Evolutionary conservation across 2,888 invertebrate genomes (phyloP).

Genomic region (Venusia cambrica): DNA sequence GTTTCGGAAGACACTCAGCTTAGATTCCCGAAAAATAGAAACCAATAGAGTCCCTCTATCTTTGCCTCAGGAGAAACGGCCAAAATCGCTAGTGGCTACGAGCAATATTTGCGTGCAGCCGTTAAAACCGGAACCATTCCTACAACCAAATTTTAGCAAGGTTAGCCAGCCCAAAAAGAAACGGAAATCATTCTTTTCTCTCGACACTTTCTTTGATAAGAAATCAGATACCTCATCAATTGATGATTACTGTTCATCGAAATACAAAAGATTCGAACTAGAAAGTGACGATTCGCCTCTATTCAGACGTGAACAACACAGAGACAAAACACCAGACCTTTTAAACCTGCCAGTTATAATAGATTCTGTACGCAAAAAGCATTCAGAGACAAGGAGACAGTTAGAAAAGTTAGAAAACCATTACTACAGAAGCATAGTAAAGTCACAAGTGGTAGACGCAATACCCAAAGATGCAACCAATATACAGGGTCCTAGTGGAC

Average conservation of each 20-base stretch:
- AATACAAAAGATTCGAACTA: conserved; percentile 75
- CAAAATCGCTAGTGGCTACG: conserved; percentile 71
- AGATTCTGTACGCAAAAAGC: conserved; percentile 70
- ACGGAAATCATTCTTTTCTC: conserved; percentile 73
- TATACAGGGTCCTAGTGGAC: conserved; percentile 65
- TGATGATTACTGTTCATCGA: conserved; percentile 76
- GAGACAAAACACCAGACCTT: conserved; percentile 69
- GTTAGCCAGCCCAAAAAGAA: conserved; percentile 68
- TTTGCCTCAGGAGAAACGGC: conserved; percentile 60
- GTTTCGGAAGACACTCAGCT: conserved; percentile 73
- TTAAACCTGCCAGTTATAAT: conserved; percentile 71
- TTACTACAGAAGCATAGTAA: conserved; percentile 68
- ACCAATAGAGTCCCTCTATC: conserved; percentile 59
- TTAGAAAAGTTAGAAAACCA: conserved; percentile 74
- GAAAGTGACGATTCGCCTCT: conserved; percentile 76
- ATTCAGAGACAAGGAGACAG: conserved; percentile 68
- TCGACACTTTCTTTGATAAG: conserved; percentile 78
- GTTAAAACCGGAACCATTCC: conserved; percentile 56
- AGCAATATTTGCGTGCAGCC: conserved; percentile 64
- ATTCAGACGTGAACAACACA: conserved; percentile 57
- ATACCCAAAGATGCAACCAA: conserved; percentile 71
- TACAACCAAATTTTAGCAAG: conserved; percentile 62
- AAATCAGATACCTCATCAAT: conserved; percentile 74
- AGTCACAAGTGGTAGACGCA: conserved; percentile 66
- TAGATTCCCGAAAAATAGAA: conserved; percentile 71